Percentiles rank a stretch among this genome's conserved stretches.
These are phyloP conservation scores for Neodon shergylaensis DNA, from an alignment of 2,113 vertebrate species.

Conservation along the genomic window DNA sequence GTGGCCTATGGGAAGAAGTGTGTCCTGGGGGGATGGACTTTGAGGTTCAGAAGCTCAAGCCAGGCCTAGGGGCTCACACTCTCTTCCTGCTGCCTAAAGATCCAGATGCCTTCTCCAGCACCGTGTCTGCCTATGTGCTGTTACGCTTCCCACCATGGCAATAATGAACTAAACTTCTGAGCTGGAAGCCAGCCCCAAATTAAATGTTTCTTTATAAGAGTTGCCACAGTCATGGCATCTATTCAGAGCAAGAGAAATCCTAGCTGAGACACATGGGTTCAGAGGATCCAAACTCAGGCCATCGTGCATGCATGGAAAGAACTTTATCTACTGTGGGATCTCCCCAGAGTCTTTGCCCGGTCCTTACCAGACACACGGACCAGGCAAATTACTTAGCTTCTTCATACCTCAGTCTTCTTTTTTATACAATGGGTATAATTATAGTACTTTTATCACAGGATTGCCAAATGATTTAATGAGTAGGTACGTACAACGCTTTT, in stretches of 20 bases:
- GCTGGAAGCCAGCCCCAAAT: not conserved
- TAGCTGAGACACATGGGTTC: not conserved
- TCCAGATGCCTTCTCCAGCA: not conserved
- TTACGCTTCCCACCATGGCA: not conserved
- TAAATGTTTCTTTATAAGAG: not conserved
- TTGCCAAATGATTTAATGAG: conserved; percentile 25
- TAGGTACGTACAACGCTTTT: not conserved
- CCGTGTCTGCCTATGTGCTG: not conserved
- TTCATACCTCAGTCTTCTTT: not conserved
- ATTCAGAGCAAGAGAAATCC: not conserved
- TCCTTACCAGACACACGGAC: not conserved
- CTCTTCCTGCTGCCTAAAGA: not conserved
- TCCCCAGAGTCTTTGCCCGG: not conserved
- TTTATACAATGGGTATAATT: conserved; percentile 13
- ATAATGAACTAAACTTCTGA: not conserved
- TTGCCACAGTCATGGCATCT: not conserved
- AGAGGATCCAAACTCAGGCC: not conserved
- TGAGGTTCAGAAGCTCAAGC: not conserved
- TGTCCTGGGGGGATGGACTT: not conserved
- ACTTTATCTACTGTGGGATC: not conserved
- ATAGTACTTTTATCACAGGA: not conserved
- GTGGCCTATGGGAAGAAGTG: not conserved
- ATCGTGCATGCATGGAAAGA: not conserved
- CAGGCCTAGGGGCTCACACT: not conserved
- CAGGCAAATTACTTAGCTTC: not conserved